Evolutionary conservation across 2,888 invertebrate genomes (phyloP), one percentile per base, ranked within the genome.

Genomic region (Rhagophthalmus giganteus): DNA sequence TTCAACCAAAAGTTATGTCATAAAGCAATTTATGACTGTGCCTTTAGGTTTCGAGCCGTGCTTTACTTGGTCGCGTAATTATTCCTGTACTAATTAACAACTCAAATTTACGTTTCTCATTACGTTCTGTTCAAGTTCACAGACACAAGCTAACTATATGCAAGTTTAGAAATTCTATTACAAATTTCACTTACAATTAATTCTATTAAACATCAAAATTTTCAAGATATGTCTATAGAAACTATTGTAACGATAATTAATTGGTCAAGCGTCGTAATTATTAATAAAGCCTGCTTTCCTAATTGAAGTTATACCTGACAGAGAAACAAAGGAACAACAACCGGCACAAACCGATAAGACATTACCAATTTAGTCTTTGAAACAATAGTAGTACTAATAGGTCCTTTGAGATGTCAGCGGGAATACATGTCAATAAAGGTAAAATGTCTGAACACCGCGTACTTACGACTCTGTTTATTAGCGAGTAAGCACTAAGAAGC

Each of bases 351-450:
- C 37, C 37, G 37, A 37, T 37, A 37, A 37, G 37, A 37, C 25
- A 37, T 4, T 25, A 25, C 25, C 25, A 37, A 37, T 37, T 37
- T 37, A 8, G 37, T 26, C 26, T 37, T 37, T 37, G 37, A 37
- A 25, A 9, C 37, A 37, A 14, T 25, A 14, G 24, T 25, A 20
- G 26, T 4, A 25, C 26, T 37, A 37, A 37, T 37, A 26, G 7
- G 37, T 26, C 37, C 37, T 37, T 37, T 37, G 37, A 37, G 37
- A 37, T 37, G 37, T 37, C 37, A 26, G 24, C 37, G 37, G 25
- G 25, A 37, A 37, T 37, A 37, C 37, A 37, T 26, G 37, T 37
- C 37, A 13, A 24, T 25, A 26, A 20, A 7, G 34, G 16, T 34
- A 24, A 24, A 34, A 32, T 12, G 34, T 24, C 26, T 37, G 26